Base-by-base conservation (phyloP, 2,797 vertebrate species). In the Coendou prehensilis region DNA sequence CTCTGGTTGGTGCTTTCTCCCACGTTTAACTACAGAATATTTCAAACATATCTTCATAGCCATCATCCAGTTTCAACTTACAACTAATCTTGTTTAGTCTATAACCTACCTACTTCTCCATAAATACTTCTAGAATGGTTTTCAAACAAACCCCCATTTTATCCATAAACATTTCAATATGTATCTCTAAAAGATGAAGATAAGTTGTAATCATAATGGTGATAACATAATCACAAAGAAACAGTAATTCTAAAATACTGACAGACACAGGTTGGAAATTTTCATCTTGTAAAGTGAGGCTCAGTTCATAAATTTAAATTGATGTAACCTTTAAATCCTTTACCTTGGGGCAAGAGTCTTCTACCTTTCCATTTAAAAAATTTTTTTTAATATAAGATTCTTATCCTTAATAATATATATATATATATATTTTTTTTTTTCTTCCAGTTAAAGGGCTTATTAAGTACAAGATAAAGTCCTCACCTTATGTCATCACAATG, bases 71-170 rank as follows among this genome's bases (percentile, higher is more conserved):
- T 73, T 87, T 5, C 81, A 78, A 57, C 28, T 69, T 67, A 54
- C 0, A 17, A 4, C 37, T 61, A 52, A 9, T 41, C 83, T 89
- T 5, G 10, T 47, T 71, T 78, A n/a, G 28, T n/a, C 9, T 33
- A 2, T 30, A 91, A 41, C 26, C 7, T 9, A 50, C 11, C 11
- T 1, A 18, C 23, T 5, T 5, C 5, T 26, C 56, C 17, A 45
- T 3, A 64, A 30, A 37, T 10, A 28, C 1, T 56, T 33, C n/a
- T 81, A 33, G 5, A 47, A 89, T 90, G 80, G 75, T 73, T 91
- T 81, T 88, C 61, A 50, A 86, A 64, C n/a, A 87, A 95, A 87
- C 26, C 10, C 82, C 75, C 6, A 56, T 89, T 76, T 56, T 14
- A 86, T 14, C 1, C 23, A 56, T 52, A 88, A 71, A 81, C 83